Evolutionary conservation across 1,140 invertebrate species (phyloP).

Genomic region (Oryzaephilus surinamensis): DNA sequence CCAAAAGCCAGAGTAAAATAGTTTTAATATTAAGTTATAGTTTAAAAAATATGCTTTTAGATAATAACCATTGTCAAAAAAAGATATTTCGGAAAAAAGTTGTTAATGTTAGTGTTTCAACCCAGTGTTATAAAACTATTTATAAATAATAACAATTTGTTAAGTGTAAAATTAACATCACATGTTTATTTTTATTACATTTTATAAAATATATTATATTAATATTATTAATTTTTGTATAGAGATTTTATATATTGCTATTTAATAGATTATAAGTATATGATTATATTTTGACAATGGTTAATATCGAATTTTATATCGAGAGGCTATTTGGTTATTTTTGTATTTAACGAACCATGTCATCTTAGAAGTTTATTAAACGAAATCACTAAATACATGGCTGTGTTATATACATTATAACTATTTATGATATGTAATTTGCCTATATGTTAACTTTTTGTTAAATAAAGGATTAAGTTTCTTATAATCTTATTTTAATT

Average conservation of each 20-base stretch:
- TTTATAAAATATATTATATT: too few relatives aligned
- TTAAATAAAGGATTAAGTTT: slow-evolving; percentile 17
- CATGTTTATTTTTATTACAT: slow-evolving; percentile 16
- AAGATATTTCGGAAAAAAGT: too few relatives aligned
- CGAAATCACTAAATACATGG: slow-evolving; percentile 17
- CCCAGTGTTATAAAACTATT: slow-evolving; percentile 27
- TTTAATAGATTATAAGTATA: slow-evolving; percentile 16
- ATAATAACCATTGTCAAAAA: slow-evolving; percentile 23
- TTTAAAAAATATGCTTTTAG: slow-evolving; percentile 21
- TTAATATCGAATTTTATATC: slow-evolving; percentile 19
- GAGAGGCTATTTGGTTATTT: slow-evolving; percentile 23
- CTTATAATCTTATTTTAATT: too few relatives aligned
- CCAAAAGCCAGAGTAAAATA: slow-evolving; percentile 26
- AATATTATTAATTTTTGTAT: slow-evolving; percentile 17
- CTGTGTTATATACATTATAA: slow-evolving; percentile 25
- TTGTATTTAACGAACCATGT: slow-evolving; percentile 26
- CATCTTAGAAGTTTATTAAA: slow-evolving; percentile 11
- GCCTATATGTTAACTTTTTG: slow-evolving; percentile 21
- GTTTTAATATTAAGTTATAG: slow-evolving; percentile 28
- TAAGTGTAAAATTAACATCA: slow-evolving; percentile 21
- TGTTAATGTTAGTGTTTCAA: slow-evolving; percentile 15
- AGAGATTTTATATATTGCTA: slow-evolving; percentile 22
- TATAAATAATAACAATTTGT: slow-evolving; percentile 11
- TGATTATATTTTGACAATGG: slow-evolving; percentile 23
- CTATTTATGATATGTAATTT: slow-evolving; percentile 18